Evolutionary conservation across 2,113 vertebrate genomes (phyloP), one percentile per base, ranked within the genome.

Genomic region (Alligator mississippiensis): DNA sequence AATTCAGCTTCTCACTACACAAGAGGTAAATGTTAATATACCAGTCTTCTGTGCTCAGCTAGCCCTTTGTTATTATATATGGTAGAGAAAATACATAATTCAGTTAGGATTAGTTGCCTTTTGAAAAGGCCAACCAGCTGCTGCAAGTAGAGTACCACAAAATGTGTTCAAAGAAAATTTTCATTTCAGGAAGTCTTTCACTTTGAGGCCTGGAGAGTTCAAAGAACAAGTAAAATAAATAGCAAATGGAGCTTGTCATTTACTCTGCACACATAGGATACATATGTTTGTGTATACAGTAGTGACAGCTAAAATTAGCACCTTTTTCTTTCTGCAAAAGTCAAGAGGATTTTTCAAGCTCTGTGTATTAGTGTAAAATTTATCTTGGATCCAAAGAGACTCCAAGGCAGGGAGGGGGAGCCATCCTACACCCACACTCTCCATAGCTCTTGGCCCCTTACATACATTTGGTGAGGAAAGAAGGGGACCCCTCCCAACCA

Each of bases 71-170:
- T 93, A 27, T 4, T 87, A 55, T 63, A 22, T 22, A n/a, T 88
- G 28, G 94, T 88, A 11, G 1, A 25, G 80, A 90, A 89, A 78
- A 63, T 5, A 30, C 2, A 2, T 81, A 7, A 81, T 87, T 97
- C 90, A 84, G 3, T 61, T 64, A 59, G 86, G 58, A 85, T 90
- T 89, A 77, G 28, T 82, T 87, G 57, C 25, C 57, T 91, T 92
- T 93, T 90, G 22, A 74, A 70, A 94, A 89, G 93, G 12, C 84
- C 0, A 0, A 74, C 30, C 60, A 85, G 88, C 88, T 93, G 86
- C 82, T 90, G 94, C n/a, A 87, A 81, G 17, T 77, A 61, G 34
- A 82, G 9, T 77, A 58, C 70, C 77, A 54, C 88, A 92, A 94
- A 84, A 84, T 64, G 3, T 89, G 82, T 38, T 10, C n/a, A 82